Evolutionary conservation across 2,888 invertebrate species (phyloP).

Genomic region (Neoascia interrupta): DNA sequence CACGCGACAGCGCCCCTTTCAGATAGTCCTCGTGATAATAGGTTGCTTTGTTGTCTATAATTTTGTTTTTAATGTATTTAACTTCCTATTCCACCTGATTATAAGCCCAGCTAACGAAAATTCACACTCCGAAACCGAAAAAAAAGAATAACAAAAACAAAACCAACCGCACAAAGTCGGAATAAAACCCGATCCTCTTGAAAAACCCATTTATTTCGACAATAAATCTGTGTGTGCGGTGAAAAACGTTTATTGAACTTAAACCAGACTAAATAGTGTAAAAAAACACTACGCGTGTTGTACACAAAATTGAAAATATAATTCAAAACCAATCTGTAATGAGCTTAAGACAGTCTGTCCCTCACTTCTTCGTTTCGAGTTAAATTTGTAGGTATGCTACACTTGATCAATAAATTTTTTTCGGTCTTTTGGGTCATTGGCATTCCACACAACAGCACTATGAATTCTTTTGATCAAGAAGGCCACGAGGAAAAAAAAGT

Average conservation of each 20-base stretch:
- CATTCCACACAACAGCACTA: slow-evolving; percentile 11
- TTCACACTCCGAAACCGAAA: not conserved
- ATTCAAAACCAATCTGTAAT: slow-evolving; percentile 52
- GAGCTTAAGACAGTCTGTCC: slow-evolving; percentile 47
- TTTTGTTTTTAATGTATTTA: slow-evolving; percentile 3
- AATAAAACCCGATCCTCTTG: slow-evolving; percentile 22
- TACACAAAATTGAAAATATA: slow-evolving; percentile 7
- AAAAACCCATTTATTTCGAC: slow-evolving; percentile 47
- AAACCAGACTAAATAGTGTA: slow-evolving; percentile 29
- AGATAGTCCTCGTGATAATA: slow-evolving; percentile 24
- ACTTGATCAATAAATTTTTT: slow-evolving; percentile 42
- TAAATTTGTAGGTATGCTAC: too few relatives aligned
- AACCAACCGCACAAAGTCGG: not conserved
- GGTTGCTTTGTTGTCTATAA: not conserved
- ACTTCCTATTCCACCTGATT: slow-evolving; percentile 30
- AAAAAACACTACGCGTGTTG: slow-evolving; percentile 20
- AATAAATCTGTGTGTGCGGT: slow-evolving; percentile 26
- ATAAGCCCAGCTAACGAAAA: slow-evolving; percentile 18
- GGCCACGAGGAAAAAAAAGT: too few relatives aligned
- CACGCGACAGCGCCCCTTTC: slow-evolving; percentile 28
- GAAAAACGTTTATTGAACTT: slow-evolving; percentile 54
- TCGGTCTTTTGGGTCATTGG: slow-evolving; percentile 43
- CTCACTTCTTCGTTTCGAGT: too few relatives aligned
- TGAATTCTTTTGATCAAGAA: slow-evolving; percentile 18
- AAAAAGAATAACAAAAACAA: not conserved